These are phyloP conservation scores for Sebastes variabilis DNA, from an alignment of 2,797 vertebrate genomes.

Conservation along the genomic window DNA sequence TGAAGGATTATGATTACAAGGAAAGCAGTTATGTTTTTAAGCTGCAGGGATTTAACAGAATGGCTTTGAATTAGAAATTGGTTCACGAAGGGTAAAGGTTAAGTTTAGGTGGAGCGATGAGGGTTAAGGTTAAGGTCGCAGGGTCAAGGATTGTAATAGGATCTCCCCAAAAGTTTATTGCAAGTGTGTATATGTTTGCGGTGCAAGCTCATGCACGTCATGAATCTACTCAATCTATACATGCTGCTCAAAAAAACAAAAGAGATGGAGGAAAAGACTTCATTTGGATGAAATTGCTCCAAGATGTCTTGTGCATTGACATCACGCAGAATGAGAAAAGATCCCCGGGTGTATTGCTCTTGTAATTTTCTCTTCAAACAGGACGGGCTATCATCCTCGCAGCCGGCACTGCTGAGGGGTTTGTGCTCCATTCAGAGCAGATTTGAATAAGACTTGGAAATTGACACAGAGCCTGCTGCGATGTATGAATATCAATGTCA, in stretches of 20 bases:
- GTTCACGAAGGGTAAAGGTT: constrained; percentile 53
- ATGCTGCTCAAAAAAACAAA: constrained; percentile 22
- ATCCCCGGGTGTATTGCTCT: constrained; percentile 63
- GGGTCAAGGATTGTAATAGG: constrained; percentile 59
- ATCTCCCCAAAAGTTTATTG: constrained; percentile 53
- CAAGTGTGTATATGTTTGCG: constrained; percentile 23
- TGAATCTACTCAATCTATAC: constrained; percentile 11
- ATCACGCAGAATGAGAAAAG: constrained; percentile 59
- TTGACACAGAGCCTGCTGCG: constrained; percentile 71
- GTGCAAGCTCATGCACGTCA: constrained; percentile 6
- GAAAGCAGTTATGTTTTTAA: constrained; percentile 27
- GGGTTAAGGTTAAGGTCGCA: constrained; percentile 66
- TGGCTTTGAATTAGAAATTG: constrained; percentile 40
- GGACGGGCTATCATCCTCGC: constrained; percentile 68
- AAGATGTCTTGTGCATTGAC: constrained; percentile 49
- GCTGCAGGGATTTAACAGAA: constrained; percentile 25
- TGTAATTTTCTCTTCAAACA: constrained; percentile 79
- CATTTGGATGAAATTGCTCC: constrained; percentile 47
- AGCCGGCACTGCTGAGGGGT: constrained; percentile 62
- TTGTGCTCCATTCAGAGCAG: constrained; percentile 64
- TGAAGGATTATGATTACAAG: constrained; percentile 27
- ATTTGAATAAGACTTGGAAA: constrained; percentile 78
- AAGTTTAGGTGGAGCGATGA: constrained; percentile 50
- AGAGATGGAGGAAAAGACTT: constrained; percentile 35
- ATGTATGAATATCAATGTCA: constrained; percentile 82